Evolutionary conservation across 2,113 vertebrate genomes (phyloP).

Genomic region (Polypterus senegalus): DNA sequence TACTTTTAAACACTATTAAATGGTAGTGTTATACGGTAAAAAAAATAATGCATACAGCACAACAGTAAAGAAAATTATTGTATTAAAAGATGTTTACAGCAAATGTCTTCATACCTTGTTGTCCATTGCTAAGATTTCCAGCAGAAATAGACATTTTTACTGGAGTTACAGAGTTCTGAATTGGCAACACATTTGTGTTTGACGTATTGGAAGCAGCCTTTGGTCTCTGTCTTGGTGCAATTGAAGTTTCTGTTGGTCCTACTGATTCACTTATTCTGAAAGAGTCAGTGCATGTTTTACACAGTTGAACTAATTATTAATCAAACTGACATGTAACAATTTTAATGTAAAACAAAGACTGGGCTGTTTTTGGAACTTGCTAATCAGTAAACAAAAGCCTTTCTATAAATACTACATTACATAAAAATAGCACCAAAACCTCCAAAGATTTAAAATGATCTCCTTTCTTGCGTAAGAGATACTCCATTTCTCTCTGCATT

Average conservation of each 20-base stretch:
- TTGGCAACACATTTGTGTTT: constrained; percentile 58
- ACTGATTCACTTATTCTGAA: constrained; percentile 81
- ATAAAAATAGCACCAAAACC: no score
- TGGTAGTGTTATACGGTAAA: no score
- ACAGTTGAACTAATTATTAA: not conserved
- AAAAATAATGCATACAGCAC: no score
- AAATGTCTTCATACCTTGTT: constrained; percentile 58
- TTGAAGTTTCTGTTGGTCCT: constrained; percentile 95
- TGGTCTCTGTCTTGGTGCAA: constrained; percentile 86
- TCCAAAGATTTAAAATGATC: no score
- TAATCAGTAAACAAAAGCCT: no score
- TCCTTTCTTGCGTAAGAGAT: no score
- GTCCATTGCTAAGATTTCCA: constrained; percentile 55
- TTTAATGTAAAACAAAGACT: not conserved
- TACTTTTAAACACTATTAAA: no score
- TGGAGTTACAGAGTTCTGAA: constrained; percentile 74
- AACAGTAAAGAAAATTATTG: no score
- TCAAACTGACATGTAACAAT: not conserved
- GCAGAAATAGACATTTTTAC: constrained; percentile 67
- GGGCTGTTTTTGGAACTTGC: not conserved
- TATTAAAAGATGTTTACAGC: no score
- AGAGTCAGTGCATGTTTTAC: not conserved
- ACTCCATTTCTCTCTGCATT: no score
- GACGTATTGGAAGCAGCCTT: constrained; percentile 61
- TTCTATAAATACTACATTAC: no score